Percentiles rank a stretch among this genome's conserved stretches.
Conservation (phyloP, 64 coral and sea anemone genomes). For the Montipora cactus region DNA sequence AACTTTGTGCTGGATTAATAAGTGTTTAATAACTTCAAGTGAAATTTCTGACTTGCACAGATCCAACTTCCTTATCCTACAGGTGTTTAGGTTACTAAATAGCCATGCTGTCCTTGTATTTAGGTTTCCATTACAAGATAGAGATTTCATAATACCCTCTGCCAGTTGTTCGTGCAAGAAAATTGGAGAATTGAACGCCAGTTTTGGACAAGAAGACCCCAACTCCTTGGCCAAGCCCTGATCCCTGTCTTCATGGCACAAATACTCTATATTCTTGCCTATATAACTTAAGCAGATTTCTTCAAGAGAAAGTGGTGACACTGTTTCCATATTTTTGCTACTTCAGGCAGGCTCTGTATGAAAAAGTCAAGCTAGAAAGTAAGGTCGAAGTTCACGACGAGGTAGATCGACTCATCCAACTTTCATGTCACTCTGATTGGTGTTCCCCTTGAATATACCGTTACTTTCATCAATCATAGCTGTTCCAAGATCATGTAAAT, state of each 20-base stretch:
- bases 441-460: background rate
- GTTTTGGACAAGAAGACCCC: background rate
- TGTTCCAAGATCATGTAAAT: background rate
- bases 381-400: background rate
- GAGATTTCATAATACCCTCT: constrained; percentile 56
- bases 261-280: constrained; percentile 56
- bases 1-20: constrained; percentile 3
- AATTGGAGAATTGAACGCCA: constrained; percentile 73
- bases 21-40: background rate
- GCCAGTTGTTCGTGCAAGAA: constrained; percentile 84
- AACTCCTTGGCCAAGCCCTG: constrained; percentile 40
- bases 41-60: constrained; percentile 44
- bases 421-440: background rate
- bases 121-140: constrained; percentile 50
- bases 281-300: constrained; percentile 70
- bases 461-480: background rate
- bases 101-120: constrained; percentile 62
- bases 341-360: too few relatives aligned
- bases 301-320: constrained; percentile 78
- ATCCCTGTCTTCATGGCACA: constrained; percentile 55
- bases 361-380: too few relatives aligned
- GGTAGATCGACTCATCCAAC: background rate
- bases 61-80: constrained; percentile 76
- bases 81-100: constrained; percentile 66
- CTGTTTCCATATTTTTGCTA: constrained; percentile 47